Evolutionary conservation across 2,888 invertebrate species (phyloP).

Genomic region (Hypercompe scribonia): DNA sequence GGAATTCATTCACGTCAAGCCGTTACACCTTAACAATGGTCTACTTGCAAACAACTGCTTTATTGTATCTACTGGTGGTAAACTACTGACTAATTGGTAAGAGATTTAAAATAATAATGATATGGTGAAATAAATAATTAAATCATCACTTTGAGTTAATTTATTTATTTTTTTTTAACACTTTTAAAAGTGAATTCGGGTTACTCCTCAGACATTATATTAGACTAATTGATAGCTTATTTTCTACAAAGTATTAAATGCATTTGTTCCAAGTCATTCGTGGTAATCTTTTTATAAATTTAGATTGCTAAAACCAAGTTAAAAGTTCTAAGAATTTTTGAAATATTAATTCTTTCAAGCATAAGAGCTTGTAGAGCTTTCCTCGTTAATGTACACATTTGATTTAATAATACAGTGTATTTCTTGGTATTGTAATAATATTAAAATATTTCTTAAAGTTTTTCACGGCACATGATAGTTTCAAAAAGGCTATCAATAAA

Average conservation of each 20-base stretch:
- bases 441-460: background rate
- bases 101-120: too few relatives aligned
- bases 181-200: too few relatives aligned
- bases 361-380: too few relatives aligned
- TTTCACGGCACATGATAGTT: background rate
- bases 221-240: background rate
- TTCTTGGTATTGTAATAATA: background rate
- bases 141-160: background rate
- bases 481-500: background rate
- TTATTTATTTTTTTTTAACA: too few relatives aligned
- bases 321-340: too few relatives aligned
- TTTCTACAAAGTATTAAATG: background rate
- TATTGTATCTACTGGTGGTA: conserved; percentile 3
- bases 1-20: conserved; percentile 28
- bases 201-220: too few relatives aligned
- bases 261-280: too few relatives aligned
- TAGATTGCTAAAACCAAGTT: too few relatives aligned
- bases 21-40: conserved; percentile 22
- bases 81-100: background rate
- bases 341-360: too few relatives aligned
- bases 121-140: background rate
- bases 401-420: background rate
- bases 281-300: too few relatives aligned
- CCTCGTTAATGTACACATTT: background rate
- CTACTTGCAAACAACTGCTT: conserved; percentile 31